Evolutionary conservation across 2,113 vertebrate species (phyloP).

Genomic region (Neodon shergylaensis): DNA sequence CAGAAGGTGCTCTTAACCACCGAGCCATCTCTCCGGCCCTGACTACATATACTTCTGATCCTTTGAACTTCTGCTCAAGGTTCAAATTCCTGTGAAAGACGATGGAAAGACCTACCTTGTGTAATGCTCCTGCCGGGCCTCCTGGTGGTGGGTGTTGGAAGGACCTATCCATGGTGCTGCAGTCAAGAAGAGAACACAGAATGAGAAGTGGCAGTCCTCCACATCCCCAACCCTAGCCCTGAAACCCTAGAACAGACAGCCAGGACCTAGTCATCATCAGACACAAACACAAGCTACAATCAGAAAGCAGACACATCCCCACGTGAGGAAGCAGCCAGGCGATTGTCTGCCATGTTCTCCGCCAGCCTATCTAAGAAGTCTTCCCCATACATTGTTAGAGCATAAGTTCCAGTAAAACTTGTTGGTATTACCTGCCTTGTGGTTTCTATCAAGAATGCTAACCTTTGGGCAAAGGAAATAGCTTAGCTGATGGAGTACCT

Average conservation of each 20-base stretch:
- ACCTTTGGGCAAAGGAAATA: background rate
- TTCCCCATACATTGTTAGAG: background rate
- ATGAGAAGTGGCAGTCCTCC: background rate
- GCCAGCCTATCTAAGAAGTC: background rate
- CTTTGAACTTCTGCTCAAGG: background rate
- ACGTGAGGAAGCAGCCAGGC: background rate
- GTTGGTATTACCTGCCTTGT: too few species aligned
- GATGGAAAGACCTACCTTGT: background rate
- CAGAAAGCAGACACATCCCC: background rate
- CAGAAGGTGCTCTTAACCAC: background rate
- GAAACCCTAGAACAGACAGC: background rate
- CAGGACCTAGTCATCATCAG: background rate
- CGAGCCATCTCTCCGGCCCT: background rate
- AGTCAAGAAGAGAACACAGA: background rate
- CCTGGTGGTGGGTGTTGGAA: background rate
- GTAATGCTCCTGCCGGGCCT: background rate
- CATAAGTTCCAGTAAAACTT: too few species aligned
- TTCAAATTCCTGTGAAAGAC: background rate
- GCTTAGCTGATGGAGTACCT: too few species aligned
- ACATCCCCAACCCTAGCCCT: background rate
- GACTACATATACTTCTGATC: background rate
- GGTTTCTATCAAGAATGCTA: background rate
- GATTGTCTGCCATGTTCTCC: background rate
- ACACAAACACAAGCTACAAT: background rate
- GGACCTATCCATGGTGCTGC: background rate